Evolutionary conservation across 2,797 vertebrate genomes (phyloP).

Genomic region (Sebastiscus tertius): DNA sequence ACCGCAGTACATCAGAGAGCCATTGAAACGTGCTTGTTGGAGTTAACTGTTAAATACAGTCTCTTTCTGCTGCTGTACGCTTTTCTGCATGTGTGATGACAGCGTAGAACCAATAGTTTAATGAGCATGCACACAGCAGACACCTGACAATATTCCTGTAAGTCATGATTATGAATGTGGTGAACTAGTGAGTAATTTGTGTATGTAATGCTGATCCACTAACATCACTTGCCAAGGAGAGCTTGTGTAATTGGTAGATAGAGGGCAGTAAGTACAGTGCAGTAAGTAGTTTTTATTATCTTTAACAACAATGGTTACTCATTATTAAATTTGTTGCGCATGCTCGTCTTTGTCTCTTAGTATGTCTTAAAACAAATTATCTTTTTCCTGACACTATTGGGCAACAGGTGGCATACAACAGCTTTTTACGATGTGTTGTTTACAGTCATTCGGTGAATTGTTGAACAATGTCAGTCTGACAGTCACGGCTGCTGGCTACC

Average conservation of each 20-base stretch:
- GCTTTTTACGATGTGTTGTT: constrained; percentile 23
- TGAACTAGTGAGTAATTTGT: constrained; percentile 45
- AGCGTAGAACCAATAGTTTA: constrained; percentile 18
- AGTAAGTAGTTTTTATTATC: constrained; percentile 14
- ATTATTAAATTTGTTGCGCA: neutral
- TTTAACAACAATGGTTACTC: constrained; percentile 10
- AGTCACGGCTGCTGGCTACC: constrained; percentile 29
- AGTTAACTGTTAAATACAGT: constrained; percentile 15
- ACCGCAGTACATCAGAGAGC: constrained; percentile 18
- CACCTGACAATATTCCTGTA: constrained; percentile 37
- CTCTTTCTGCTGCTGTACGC: neutral
- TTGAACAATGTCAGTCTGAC: constrained; percentile 44
- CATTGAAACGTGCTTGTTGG: constrained; percentile 2
- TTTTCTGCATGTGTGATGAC: constrained; percentile 38
- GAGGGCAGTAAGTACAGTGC: neutral
- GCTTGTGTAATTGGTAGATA: constrained; percentile 32
- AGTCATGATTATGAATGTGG: constrained; percentile 48
- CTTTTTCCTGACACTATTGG: neutral
- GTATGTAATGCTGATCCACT: constrained; percentile 32
- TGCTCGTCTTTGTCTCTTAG: neutral
- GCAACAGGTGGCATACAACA: constrained; percentile 21
- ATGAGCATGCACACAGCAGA: constrained; percentile 19
- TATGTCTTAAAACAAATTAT: neutral
- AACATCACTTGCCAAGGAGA: constrained; percentile 23
- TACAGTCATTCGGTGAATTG: constrained; percentile 35